phyloP scores from a whole-genome alignment of 2,113 vertebrate genomes.

The Puma concolor region DNA sequence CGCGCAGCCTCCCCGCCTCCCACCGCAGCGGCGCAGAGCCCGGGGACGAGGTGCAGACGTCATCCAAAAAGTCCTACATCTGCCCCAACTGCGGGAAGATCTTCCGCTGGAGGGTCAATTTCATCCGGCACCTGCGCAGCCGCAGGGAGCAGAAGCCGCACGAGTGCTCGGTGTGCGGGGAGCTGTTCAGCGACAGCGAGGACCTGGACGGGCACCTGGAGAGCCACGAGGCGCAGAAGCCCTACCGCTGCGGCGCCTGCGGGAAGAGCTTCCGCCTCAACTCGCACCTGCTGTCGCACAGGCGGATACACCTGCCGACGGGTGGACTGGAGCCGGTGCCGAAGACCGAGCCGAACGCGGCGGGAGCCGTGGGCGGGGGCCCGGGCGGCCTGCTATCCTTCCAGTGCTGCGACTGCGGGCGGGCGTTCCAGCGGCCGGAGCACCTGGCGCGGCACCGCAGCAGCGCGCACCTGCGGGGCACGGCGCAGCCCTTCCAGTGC shows the following conservation, averaged over 20 bases:
- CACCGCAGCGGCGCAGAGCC: not conserved
- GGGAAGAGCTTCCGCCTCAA: constrained; percentile 78
- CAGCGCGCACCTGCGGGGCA: not conserved
- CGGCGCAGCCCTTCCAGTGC: constrained; percentile 49
- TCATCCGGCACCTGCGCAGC: constrained; percentile 77
- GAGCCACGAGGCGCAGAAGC: constrained; percentile 72
- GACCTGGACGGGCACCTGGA: constrained; percentile 73
- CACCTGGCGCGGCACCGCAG: constrained; percentile 56
- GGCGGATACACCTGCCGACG: constrained; percentile 51
- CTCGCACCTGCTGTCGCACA: constrained; percentile 67
- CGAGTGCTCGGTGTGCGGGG: constrained; percentile 67
- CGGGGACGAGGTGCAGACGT: not conserved
- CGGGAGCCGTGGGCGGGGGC: rapidly evolving
- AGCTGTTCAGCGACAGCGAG: constrained; percentile 74
- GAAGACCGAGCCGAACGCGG: not conserved
- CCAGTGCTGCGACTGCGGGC: constrained; percentile 62
- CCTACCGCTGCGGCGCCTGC: constrained; percentile 69
- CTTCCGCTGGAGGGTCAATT: constrained; percentile 81
- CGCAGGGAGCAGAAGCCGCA: constrained; percentile 65
- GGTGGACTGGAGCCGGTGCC: not conserved
- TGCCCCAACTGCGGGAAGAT: constrained; percentile 76
- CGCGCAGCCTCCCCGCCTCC: not conserved
- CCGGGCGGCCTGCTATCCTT: not conserved
- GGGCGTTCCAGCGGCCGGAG: constrained; percentile 61
- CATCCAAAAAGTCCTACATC: constrained; percentile 66